phyloP scores from a whole-genome alignment of 2,888 invertebrate species.

The Parthenolecanium corni region DNA sequence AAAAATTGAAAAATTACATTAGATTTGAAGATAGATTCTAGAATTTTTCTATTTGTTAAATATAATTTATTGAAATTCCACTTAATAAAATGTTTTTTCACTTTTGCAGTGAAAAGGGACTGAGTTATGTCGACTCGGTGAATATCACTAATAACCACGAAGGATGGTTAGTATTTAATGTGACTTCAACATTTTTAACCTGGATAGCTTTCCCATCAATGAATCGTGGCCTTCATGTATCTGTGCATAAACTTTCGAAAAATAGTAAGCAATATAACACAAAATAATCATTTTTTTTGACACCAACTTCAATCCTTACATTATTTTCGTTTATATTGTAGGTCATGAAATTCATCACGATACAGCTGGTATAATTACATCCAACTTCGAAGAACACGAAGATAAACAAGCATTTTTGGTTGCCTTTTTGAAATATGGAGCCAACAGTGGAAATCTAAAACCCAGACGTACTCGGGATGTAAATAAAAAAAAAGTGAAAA shows the following conservation, averaged over 20 bases:
- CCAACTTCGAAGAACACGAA: constrained; percentile 46
- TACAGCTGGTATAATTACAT: constrained; percentile 70
- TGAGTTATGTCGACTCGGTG: constrained; percentile 60
- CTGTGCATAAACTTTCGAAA: constrained; percentile 59
- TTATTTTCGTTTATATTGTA: constrained; percentile 35
- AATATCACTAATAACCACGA: constrained; percentile 63
- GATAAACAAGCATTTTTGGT: constrained; percentile 87
- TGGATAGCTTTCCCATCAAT: constrained; percentile 70
- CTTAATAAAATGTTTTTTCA: no score
- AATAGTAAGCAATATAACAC: constrained; percentile 43
- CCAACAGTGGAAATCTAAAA: constrained; percentile 38
- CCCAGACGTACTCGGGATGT: constrained; percentile 42
- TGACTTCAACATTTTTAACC: constrained; percentile 59
- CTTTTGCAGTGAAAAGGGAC: constrained; percentile 57
- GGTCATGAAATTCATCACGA: constrained; percentile 72
- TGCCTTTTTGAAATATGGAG: constrained; percentile 65
- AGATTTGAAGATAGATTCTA: no score
- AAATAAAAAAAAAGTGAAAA: constrained; percentile 35
- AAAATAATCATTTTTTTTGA: no score
- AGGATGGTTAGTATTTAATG: constrained; percentile 80
- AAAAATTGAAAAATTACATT: no score
- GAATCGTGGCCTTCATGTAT: constrained; percentile 76
- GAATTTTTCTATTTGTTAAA: no score
- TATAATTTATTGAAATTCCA: no score
- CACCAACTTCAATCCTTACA: no score